A percentile compares a stretch with the other conserved stretches of the same genome.
These are phyloP conservation scores for Leptopilina boulardi DNA, from an alignment of 1,140 invertebrate species.

Conservation along the genomic window DNA sequence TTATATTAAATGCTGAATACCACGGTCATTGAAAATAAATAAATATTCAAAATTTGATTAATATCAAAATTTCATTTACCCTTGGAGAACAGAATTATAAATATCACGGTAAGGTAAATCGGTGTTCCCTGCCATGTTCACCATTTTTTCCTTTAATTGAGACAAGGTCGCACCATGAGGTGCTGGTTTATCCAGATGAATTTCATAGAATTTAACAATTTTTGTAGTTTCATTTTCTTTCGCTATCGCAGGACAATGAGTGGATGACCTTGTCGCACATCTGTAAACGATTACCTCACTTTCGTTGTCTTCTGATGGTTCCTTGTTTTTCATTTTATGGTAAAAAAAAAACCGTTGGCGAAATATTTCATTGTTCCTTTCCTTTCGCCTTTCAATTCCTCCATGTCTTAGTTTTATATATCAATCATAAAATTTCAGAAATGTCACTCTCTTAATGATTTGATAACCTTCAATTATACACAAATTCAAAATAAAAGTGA, in stretches of 20 bases:
- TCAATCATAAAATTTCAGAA: no score
- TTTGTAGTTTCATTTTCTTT: background rate
- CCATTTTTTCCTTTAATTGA: background rate
- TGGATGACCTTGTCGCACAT: background rate
- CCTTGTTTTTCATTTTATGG: background rate
- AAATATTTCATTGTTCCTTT: background rate
- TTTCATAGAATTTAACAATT: background rate
- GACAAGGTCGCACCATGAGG: background rate
- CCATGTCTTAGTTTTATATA: background rate
- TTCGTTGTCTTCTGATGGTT: background rate
- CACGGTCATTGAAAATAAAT: background rate
- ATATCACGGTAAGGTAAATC: background rate
- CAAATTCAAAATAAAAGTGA: background rate
- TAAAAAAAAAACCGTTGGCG: background rate
- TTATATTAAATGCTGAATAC: background rate
- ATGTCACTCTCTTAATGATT: no score
- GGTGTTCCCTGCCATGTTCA: background rate
- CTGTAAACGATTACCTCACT: background rate
- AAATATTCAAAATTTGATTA: background rate
- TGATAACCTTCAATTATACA: no score
- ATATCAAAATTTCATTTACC: background rate
- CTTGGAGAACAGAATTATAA: background rate
- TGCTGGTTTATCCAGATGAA: background rate
- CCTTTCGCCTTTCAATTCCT: background rate
- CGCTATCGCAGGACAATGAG: background rate